A percentile compares a stretch with the other conserved stretches of the same genome.
Conservation (phyloP, 1,140 invertebrate species). For the Bombus picipes region DNA sequence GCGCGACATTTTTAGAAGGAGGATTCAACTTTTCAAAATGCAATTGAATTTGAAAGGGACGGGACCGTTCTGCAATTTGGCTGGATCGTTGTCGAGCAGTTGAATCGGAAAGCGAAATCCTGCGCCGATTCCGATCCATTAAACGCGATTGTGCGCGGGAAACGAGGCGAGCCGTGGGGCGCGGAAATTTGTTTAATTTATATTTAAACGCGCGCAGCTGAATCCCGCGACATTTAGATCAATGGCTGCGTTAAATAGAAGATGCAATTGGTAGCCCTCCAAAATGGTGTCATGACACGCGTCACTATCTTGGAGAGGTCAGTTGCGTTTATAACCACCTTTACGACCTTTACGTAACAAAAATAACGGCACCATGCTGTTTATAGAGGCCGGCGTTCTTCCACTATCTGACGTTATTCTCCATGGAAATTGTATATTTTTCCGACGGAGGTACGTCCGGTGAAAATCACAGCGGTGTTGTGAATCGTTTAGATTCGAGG, state of each 20-base stretch:
- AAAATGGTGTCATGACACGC: constrained; percentile 45
- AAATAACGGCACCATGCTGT: constrained; percentile 23
- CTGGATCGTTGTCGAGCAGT: not conserved
- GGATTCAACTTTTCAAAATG: not conserved
- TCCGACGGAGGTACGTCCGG: not conserved
- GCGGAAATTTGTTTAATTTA: constrained; percentile 41
- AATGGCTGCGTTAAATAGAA: constrained; percentile 35
- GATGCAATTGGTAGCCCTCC: constrained; percentile 28
- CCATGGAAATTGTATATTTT: not conserved
- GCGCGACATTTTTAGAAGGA: not conserved
- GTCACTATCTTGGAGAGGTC: constrained; percentile 49
- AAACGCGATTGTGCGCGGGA: not conserved
- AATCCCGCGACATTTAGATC: not conserved
- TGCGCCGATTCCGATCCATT: not conserved
- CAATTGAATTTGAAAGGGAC: not conserved
- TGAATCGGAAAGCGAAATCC: not conserved
- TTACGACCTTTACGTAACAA: constrained; percentile 9
- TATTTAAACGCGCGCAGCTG: constrained; percentile 34
- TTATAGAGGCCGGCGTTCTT: constrained; percentile 21
- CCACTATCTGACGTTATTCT: not conserved
- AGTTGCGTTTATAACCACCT: constrained; percentile 42
- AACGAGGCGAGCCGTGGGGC: not conserved
- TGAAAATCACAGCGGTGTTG: not conserved
- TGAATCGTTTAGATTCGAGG: no score
- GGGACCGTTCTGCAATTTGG: not conserved